phyloP scores from a whole-genome alignment of 2,888 invertebrate genomes.

The Drosophila neoperkinsi region DNA sequence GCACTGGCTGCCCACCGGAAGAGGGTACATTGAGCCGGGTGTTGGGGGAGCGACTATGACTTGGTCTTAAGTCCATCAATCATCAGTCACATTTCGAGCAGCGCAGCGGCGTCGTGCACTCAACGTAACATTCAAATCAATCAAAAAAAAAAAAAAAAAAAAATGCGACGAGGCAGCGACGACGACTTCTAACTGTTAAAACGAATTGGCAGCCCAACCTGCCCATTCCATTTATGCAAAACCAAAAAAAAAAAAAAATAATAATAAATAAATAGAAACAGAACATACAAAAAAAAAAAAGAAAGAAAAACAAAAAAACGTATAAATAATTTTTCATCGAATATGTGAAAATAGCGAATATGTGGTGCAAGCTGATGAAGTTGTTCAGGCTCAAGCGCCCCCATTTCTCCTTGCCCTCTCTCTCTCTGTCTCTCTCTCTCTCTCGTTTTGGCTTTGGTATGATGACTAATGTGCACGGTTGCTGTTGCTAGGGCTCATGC shows the following conservation, averaged over 20 bases:
- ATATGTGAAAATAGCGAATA: conserved; percentile 54
- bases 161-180: conserved; percentile 36
- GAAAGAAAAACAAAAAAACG: conserved; percentile 20
- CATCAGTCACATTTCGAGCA: conserved; percentile 72
- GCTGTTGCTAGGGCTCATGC: conserved; percentile 13
- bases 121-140: conserved; percentile 83
- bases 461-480: conserved; percentile 59
- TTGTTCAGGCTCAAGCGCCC: conserved; percentile 41
- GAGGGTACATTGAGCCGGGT: conserved; percentile 14
- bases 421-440: not conserved
- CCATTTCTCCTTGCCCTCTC: not conserved
- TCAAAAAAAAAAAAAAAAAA: conserved; percentile 56
- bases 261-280: not conserved
- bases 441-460: conserved; percentile 6
- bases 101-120: conserved; percentile 64
- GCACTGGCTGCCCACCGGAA: conserved; percentile 46
- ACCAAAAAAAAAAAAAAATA: conserved; percentile 19
- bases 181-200: conserved; percentile 62
- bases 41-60: conserved; percentile 32
- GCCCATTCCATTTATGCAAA: conserved; percentile 63
- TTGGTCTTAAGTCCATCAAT: conserved; percentile 73
- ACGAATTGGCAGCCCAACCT: conserved; percentile 53
- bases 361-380: conserved; percentile 66
- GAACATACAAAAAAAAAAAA: not conserved
- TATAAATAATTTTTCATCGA: conserved; percentile 74